These are phyloP conservation scores for Drosophila flavopinicola DNA, from an alignment of 2,888 invertebrate genomes.

Conservation along the genomic window DNA sequence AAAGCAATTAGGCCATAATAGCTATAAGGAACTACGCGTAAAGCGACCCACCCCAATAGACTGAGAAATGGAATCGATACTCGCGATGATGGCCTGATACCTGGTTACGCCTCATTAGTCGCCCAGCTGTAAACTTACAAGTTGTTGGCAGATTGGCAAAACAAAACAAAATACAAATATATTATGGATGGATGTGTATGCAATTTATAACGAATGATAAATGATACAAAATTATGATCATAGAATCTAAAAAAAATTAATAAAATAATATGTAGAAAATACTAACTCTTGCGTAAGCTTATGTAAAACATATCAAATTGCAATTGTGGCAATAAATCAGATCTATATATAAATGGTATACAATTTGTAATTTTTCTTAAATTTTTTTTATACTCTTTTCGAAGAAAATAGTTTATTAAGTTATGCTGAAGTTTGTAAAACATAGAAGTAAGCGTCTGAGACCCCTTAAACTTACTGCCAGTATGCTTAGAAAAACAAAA, in stretches of 20 bases:
- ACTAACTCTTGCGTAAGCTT: no score
- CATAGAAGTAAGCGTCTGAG: no score
- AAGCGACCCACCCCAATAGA: background rate
- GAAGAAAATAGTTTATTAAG: no score
- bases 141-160: conserved; percentile 18
- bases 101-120: conserved; percentile 31
- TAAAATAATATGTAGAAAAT: background rate
- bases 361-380: no score
- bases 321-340: no score
- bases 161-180: conserved; percentile 2
- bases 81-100: conserved; percentile 4
- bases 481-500: no score
- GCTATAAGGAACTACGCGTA: conserved; percentile 24
- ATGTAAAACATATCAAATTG: no score
- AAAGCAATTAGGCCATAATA: conserved; percentile 37
- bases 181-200: background rate
- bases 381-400: no score
- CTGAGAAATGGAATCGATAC: conserved; percentile 18
- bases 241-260: background rate
- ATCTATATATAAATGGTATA: no score
- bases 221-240: conserved; percentile 4
- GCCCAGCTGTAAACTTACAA: conserved; percentile 20
- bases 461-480: no score
- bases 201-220: conserved; percentile 12
- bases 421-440: no score